phyloP scores from a whole-genome alignment of 2,113 vertebrate genomes.

The Malurus elegans region DNA sequence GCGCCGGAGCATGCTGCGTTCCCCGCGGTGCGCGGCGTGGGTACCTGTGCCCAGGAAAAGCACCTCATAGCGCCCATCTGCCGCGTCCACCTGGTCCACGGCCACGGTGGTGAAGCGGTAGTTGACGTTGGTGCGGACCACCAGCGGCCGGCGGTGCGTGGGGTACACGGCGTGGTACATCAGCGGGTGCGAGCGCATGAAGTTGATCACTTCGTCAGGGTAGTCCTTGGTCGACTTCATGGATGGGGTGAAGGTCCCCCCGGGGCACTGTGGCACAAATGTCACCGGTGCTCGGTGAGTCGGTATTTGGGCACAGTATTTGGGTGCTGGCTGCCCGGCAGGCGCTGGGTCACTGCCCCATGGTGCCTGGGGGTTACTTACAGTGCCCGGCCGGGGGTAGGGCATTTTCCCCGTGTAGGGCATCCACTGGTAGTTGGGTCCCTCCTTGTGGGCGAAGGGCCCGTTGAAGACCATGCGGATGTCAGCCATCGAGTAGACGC shows the following conservation, averaged over 20 bases:
- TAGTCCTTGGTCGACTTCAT: slow-evolving; percentile 99
- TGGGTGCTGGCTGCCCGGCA: background rate
- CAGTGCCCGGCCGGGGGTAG: slow-evolving; percentile 94
- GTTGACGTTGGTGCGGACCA: slow-evolving; percentile 92
- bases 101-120: slow-evolving; percentile 97
- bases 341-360: accelerated
- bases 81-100: slow-evolving; percentile 96
- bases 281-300: background rate
- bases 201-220: slow-evolving; percentile 98
- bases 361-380: slow-evolving; percentile 51
- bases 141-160: slow-evolving; percentile 92
- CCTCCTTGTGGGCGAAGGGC: slow-evolving; percentile 97
- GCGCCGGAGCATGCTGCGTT: slow-evolving; percentile 61
- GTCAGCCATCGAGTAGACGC: slow-evolving; percentile 98
- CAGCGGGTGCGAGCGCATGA: slow-evolving; percentile 95
- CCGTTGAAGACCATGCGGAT: slow-evolving; percentile 98
- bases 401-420: slow-evolving; percentile 97
- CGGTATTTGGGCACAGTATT: accelerated
- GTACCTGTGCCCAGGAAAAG: slow-evolving; percentile 99
- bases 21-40: slow-evolving; percentile 70
- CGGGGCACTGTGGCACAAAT: slow-evolving; percentile 83
- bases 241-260: slow-evolving; percentile 95
- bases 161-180: slow-evolving; percentile 96
- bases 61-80: slow-evolving; percentile 97
- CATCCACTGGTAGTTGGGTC: slow-evolving; percentile 99